Evolutionary conservation across 2,888 invertebrate genomes (phyloP), one percentile per base, ranked within the genome.

Genomic region (Nudaria mundana): DNA sequence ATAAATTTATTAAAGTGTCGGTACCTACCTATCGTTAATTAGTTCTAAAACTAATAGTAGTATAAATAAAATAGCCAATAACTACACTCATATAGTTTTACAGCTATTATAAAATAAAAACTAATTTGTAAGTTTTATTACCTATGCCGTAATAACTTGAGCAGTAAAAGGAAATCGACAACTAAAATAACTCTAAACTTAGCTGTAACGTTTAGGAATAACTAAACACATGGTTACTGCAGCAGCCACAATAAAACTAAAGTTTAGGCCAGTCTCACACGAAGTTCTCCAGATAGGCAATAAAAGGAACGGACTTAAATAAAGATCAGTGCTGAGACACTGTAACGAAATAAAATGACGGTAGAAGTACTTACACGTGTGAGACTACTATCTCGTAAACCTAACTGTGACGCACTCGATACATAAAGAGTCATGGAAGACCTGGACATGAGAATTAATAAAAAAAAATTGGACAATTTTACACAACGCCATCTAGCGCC

Each of bases 241-340:
- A 38, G 45, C 40, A 42, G 54, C 53, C 56, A 68, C 65, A 68
- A 68, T 72, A 72, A 71, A 65, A 56, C 43, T 52, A 59, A 59
- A 52, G 46, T 54, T 40, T 35, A 44, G 37, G 33, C 37, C 49
- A 77, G 76, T 75, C 82, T 68, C 82, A 81, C 81, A 74, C 75
- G 71, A 63, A 69, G 81, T 54, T 72, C 57, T 58, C 64, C 71
- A 71, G 69, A 71, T 71, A 66, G 52, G 60, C 62, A 65, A 63
- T 75, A 71, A 75, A 77, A 64, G 39, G 59, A 63, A 69, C 59
- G 63, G 67, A 14, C 28, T 28, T 28, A 74, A 77, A 79, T 76
- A 59, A 59, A 54, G 45, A 30, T 53, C 41, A 34, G 44, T 39
- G 25, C 58, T 59, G 56, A 63, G 64, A 46, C 52, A 49, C 47